phyloP scores from a whole-genome alignment of 2,113 vertebrate genomes.

The Marmota monax region DNA sequence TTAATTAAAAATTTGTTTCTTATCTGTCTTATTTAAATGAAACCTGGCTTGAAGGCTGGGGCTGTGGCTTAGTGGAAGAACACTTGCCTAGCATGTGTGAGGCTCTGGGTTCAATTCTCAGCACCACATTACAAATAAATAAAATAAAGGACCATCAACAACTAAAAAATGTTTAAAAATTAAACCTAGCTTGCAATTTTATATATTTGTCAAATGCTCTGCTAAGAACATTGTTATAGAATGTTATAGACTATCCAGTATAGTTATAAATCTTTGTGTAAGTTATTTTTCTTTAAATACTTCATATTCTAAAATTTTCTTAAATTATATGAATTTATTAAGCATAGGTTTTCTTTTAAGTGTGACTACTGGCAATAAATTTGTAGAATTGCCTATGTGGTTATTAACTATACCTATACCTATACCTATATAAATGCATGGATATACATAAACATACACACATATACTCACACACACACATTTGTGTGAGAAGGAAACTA shows the following conservation, averaged over 20 bases:
- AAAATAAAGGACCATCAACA: no score
- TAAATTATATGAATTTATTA: slow-evolving; percentile 30
- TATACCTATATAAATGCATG: background rate
- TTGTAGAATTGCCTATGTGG: background rate
- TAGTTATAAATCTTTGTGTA: background rate
- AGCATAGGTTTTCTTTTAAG: background rate
- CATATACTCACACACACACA: no score
- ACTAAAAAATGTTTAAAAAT: background rate
- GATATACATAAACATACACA: background rate
- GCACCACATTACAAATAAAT: no score
- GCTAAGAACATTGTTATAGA: background rate
- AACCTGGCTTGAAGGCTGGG: background rate
- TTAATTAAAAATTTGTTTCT: slow-evolving; percentile 18
- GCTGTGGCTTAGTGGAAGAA: no score
- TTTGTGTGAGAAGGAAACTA: background rate
- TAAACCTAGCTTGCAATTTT: slow-evolving; percentile 35
- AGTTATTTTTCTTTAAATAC: slow-evolving; percentile 54
- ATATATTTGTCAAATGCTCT: slow-evolving; percentile 11
- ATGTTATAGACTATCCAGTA: background rate
- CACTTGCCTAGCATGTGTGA: no score
- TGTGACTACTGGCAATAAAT: background rate
- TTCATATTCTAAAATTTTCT: slow-evolving; percentile 45
- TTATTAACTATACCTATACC: background rate
- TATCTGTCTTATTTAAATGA: slow-evolving; percentile 55
- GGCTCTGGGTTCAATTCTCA: no score